Base-by-base conservation (phyloP, 2,888 invertebrate genomes). In the Lymantria monacha region DNA sequence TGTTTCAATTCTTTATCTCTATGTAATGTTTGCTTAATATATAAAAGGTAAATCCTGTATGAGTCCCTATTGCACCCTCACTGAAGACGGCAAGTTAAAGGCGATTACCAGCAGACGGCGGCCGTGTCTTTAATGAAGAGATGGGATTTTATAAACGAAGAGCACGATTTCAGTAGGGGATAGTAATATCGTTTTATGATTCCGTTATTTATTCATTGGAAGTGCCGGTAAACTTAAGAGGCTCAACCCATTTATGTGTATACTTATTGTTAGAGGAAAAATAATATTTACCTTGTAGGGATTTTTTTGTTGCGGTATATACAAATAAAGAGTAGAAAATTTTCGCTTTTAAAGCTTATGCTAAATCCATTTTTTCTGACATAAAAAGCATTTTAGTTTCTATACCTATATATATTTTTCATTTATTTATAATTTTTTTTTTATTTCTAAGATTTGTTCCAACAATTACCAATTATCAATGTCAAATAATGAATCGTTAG, bases 31-130 rank as follows among this genome's bases (percentile, higher is more conserved):
- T 22, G 5, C 22, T 5, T 22, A 22, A 22, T 22, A 22, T 22
- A 22, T 22, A 22, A 5, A 22, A 5, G 22, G 2, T 22, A 22
- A 22, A 22, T 22, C 22, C 22, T 22, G 22, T 22, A 22, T 22
- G 22, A 22, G 22, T 22, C 33, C 9, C 33, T 33, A 33, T 33
- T 33, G 61, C 55, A 56, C 48, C 53, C 51, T 31, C 60, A 52
- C 60, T 41, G 53, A 55, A 63, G 59, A 60, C 61, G 66, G 72
- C 61, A 63, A 66, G 66, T 71, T 72, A 67, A 81, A 85, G 79
- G 81, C 76, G 82, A 83, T 85, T 85, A 83, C 73, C 68, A 77
- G 68, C 77, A 78, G 76, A 74, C 73, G 72, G 68, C 61, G 67
- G 70, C 66, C 68, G 68, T 71, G 65, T 74, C 72, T 70, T 72